A percentile compares a stretch with the other conserved stretches of the same genome.
phyloP scores from a whole-genome alignment of 2,113 vertebrate species.

The Gnathochromis pfefferi region DNA sequence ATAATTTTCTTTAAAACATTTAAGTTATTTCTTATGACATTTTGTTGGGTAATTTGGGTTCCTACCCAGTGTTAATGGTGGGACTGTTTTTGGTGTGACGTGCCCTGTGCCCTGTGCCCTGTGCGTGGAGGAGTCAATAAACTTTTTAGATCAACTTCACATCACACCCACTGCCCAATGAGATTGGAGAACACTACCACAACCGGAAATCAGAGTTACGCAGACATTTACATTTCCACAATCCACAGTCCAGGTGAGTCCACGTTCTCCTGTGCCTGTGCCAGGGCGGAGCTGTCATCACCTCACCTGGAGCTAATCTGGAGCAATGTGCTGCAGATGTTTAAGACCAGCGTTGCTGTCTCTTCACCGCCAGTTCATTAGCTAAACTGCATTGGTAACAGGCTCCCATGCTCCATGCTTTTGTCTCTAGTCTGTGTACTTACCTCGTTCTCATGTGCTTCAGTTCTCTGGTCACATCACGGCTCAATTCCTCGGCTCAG shows the following conservation, averaged over 20 bases:
- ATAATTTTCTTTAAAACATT: neutral
- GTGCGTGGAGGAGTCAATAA: neutral
- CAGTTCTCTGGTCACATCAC: neutral
- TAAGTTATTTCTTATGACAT: neutral
- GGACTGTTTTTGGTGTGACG: neutral
- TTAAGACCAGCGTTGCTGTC: neutral
- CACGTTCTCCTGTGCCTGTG: neutral
- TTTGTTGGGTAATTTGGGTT: neutral
- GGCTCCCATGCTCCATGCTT: neutral
- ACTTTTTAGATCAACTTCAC: neutral
- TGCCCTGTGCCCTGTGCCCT: accelerated
- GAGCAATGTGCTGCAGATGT: neutral
- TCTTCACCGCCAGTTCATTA: neutral
- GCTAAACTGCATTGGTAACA: neutral
- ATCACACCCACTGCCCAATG: neutral
- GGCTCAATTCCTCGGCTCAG: neutral
- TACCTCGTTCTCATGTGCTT: neutral
- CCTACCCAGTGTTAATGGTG: neutral
- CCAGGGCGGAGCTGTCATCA: neutral
- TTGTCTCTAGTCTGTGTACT: neutral
- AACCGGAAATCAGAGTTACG: neutral
- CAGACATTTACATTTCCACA: neutral
- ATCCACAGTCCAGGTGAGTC: neutral
- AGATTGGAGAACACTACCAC: neutral
- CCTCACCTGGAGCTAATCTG: neutral